Evolutionary conservation across 1,140 invertebrate species (phyloP), one percentile per base, ranked within the genome.

Genomic region (Catajapyx aquilonaris): DNA sequence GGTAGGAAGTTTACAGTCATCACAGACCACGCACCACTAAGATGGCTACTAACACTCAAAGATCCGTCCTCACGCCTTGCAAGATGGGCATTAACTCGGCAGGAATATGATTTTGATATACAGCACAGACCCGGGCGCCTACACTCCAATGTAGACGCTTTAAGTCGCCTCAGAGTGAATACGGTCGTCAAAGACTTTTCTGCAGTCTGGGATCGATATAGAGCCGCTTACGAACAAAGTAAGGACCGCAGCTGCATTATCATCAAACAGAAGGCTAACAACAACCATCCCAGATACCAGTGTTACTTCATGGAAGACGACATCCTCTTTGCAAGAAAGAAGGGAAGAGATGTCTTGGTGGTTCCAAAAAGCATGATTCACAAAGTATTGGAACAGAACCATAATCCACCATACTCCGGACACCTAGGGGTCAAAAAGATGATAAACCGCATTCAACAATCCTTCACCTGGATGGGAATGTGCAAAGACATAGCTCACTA

Each of bases 21-120:
- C n/a, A n/a, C n/a, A n/a, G n/a, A n/a, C n/a, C n/a, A n/a, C n/a
- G n/a, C n/a, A n/a, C n/a, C n/a, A n/a, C n/a, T n/a, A n/a, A n/a
- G n/a, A n/a, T n/a, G n/a, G 55, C 44, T 68, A 4, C 41, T 50
- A 17, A 48, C 48, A 2, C 44, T 60, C 2, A 56, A 53, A 41
- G 53, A 61, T 36, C 48, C 52, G 2, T 47, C 42, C 1, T 55
- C 52, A 31, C 33, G 60, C 25, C 38, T 65, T n/a, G 54, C 55
- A 0, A 38, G 59, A 21, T 68, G 64, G 64, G 33, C 55, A 20
- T 11, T 62, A 10, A 25, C 43, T 20, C 34, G 65, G 2, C 54
- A 59, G 42, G 44, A 45, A 7, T 62, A 53, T 41, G 43, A 55
- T 25, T 56, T 59, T 35, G 38, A 52, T 5, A 46, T 65, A 2